Evolutionary conservation across 2,113 vertebrate species (phyloP).

Genomic region (Malurus alboscapulatus): DNA sequence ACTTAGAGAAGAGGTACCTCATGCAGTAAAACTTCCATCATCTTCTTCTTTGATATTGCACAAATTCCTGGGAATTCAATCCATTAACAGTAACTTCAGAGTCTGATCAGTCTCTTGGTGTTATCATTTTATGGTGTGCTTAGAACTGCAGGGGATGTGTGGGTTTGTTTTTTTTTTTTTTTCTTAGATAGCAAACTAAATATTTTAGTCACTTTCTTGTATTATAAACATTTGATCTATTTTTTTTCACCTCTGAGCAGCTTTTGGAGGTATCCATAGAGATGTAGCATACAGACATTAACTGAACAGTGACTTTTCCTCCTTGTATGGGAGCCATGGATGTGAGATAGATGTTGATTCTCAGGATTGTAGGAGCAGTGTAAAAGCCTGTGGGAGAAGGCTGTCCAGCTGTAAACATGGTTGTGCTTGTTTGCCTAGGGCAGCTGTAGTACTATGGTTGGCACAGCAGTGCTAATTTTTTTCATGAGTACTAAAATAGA

Average conservation of each 20-base stretch:
- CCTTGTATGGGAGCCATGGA: background rate
- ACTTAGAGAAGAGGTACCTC: background rate
- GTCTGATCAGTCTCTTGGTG: background rate
- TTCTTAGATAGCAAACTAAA: background rate
- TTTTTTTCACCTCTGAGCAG: background rate
- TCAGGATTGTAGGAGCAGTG: background rate
- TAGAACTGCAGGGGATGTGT: background rate
- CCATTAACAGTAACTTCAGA: background rate
- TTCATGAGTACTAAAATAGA: background rate
- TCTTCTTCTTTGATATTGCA: background rate
- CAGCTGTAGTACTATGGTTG: background rate
- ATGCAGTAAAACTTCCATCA: background rate
- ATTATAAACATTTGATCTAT: background rate
- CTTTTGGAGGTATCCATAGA: slow-evolving; percentile 1
- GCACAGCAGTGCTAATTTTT: background rate
- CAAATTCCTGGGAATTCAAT: background rate
- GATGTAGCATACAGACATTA: background rate
- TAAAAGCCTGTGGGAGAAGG: background rate
- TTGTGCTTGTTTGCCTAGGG: background rate
- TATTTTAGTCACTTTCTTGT: background rate
- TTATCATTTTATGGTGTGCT: background rate
- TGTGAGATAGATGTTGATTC: background rate
- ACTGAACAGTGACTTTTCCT: background rate
- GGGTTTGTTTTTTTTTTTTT: fast-evolving
- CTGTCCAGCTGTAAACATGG: background rate